These are phyloP conservation scores for Drosophila falleni DNA, from an alignment of 2,888 invertebrate species.

Conservation along the genomic window DNA sequence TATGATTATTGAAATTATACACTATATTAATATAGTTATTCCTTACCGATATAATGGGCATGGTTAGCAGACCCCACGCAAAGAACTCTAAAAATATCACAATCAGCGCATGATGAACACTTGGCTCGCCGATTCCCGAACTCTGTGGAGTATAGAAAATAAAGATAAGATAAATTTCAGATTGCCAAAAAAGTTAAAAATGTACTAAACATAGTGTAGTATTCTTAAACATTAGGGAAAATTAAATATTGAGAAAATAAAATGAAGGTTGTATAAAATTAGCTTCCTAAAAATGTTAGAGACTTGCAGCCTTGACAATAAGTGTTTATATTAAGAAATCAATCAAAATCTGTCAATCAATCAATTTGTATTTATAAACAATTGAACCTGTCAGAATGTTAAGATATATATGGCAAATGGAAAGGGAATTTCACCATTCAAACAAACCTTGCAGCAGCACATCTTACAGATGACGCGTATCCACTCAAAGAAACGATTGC, in stretches of 20 bases:
- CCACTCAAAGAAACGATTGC: conserved; percentile 75
- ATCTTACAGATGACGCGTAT: conserved; percentile 61
- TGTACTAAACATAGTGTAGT: too few species aligned
- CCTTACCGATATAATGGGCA: conserved; percentile 93
- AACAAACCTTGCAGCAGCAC: conserved; percentile 77
- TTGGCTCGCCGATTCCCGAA: conserved; percentile 96
- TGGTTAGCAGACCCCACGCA: conserved; percentile 99
- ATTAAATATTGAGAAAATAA: too few species aligned
- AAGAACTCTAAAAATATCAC: conserved; percentile 99
- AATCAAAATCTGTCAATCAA: conserved; percentile 12
- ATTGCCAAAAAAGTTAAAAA: too few species aligned
- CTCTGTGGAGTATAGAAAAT: conserved; percentile 86
- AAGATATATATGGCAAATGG: neutral
- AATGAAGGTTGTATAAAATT: too few species aligned
- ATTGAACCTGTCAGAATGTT: conserved; percentile 1
- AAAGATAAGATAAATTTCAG: neutral
- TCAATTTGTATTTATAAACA: conserved; percentile 10
- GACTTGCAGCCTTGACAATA: neutral
- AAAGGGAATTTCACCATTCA: neutral
- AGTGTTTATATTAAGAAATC: neutral
- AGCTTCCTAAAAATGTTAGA: neutral
- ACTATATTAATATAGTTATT: neutral
- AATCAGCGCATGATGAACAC: conserved; percentile 98
- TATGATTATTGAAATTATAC: neutral
- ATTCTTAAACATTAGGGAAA: too few species aligned